A percentile compares a stretch with the other conserved stretches of the same genome.
phyloP scores from a whole-genome alignment of 64 coral and sea anemone genomes.

The Porites australiensis region DNA sequence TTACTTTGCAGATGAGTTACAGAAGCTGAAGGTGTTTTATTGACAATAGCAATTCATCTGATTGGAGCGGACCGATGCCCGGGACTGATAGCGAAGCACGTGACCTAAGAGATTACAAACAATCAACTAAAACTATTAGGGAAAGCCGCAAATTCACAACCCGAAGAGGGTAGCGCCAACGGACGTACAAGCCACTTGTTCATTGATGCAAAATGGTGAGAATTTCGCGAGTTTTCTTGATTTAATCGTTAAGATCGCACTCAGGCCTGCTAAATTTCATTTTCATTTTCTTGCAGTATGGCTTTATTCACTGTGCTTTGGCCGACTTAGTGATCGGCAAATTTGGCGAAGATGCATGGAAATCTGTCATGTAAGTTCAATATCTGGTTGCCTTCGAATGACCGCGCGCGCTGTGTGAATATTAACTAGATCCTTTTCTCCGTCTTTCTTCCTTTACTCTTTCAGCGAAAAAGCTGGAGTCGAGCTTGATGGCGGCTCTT shows the following conservation, averaged over 20 bases:
- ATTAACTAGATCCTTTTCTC: neutral
- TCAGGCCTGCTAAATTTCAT: neutral
- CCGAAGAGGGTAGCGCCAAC: too few species aligned
- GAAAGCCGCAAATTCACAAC: neutral
- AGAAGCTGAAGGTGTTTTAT: neutral
- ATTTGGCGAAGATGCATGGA: slow-evolving; percentile 93
- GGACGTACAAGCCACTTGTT: too few species aligned
- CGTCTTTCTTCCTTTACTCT: neutral
- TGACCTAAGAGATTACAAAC: slow-evolving; percentile 41
- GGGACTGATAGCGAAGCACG: slow-evolving; percentile 6
- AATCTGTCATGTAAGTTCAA: slow-evolving; percentile 76
- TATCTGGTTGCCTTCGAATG: neutral
- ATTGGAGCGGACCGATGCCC: slow-evolving; percentile 21
- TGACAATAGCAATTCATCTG: slow-evolving; percentile 6
- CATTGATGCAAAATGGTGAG: slow-evolving; percentile 27
- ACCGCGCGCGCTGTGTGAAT: neutral
- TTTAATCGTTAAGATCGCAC: neutral
- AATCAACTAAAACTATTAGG: slow-evolving; percentile 24
- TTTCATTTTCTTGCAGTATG: slow-evolving; percentile 70
- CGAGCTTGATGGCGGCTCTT: slow-evolving; percentile 92
- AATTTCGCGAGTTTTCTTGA: neutral
- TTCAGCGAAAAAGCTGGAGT: slow-evolving; percentile 92
- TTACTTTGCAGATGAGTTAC: slow-evolving; percentile 25
- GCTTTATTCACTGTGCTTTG: slow-evolving; percentile 88
- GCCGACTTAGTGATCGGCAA: slow-evolving; percentile 87